Percentiles rank a stretch among this genome's conserved stretches.
Conservation (phyloP, 2,888 invertebrate species). For the Brachylomia viminalis region DNA sequence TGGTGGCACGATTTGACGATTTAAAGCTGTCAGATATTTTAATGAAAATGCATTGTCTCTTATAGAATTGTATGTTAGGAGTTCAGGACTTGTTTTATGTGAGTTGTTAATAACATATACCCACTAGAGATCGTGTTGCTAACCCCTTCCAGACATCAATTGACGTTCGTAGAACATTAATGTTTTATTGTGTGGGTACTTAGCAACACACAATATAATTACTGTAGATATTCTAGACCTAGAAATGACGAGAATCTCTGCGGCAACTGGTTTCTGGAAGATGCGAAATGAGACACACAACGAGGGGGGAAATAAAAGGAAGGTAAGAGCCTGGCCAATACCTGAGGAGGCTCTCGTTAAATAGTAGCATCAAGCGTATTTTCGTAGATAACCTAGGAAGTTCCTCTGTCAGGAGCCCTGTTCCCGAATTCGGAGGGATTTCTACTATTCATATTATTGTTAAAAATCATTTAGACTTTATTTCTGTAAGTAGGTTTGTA, state of each 20-base stretch:
- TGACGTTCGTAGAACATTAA: not conserved
- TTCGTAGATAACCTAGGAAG: not conserved
- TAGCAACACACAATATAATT: no score
- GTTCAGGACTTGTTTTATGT: conserved; percentile 17
- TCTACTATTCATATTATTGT: not conserved
- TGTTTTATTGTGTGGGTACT: not conserved
- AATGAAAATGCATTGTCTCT: conserved; percentile 43
- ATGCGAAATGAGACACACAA: not conserved
- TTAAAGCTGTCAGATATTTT: conserved; percentile 25
- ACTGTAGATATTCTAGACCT: not conserved
- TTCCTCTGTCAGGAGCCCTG: not conserved
- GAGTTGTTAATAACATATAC: conserved; percentile 11
- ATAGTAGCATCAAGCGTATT: no score
- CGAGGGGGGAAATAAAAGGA: not conserved
- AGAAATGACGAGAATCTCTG: not conserved
- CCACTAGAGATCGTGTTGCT: conserved; percentile 30
- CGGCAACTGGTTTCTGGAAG: not conserved
- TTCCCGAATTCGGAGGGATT: no score
- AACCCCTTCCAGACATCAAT: conserved; percentile 8
- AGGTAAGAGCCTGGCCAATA: not conserved
- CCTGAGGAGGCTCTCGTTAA: not conserved
- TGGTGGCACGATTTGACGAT: not conserved
- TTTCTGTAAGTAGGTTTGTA: no score
- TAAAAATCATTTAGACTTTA: no score
- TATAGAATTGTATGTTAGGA: not conserved